A percentile compares a stretch with the other conserved stretches of the same genome.
These are phyloP conservation scores for Eubucco bourcierii DNA, from an alignment of 2,113 vertebrate genomes.

Conservation along the genomic window DNA sequence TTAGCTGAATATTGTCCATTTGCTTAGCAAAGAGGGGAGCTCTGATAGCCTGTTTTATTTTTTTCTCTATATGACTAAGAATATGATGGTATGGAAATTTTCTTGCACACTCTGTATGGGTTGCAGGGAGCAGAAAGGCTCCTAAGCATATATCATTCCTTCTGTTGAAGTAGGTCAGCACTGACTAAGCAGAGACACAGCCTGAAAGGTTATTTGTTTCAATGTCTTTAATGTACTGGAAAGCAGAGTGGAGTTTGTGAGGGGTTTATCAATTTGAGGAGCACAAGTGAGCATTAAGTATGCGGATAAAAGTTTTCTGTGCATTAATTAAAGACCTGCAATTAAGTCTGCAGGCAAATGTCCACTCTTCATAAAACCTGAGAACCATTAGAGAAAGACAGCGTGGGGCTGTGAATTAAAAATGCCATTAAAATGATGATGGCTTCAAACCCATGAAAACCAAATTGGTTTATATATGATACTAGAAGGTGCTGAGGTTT, in stretches of 20 bases:
- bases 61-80: not conserved
- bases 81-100: not conserved
- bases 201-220: not conserved
- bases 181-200: constrained; percentile 1
- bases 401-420: constrained; percentile 20
- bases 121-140: not conserved
- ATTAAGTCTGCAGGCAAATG: constrained; percentile 4
- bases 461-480: not conserved
- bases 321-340: constrained; percentile 17
- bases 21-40: not conserved
- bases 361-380: not conserved
- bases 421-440: constrained; percentile 26
- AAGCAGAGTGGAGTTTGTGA: not conserved
- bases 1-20: not conserved
- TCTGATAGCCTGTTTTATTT: not conserved
- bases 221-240: not conserved
- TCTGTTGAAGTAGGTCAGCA: not conserved
- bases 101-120: not conserved
- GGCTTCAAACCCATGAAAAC: not conserved
- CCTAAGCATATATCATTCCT: not conserved
- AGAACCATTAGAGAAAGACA: not conserved
- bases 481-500: not conserved
- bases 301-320: not conserved
- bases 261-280: not conserved
- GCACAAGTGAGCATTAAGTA: not conserved